A percentile compares a stretch with the other conserved stretches of the same genome.
Conservation (phyloP, 2,113 vertebrate genomes). For the Excalfactoria chinensis region DNA sequence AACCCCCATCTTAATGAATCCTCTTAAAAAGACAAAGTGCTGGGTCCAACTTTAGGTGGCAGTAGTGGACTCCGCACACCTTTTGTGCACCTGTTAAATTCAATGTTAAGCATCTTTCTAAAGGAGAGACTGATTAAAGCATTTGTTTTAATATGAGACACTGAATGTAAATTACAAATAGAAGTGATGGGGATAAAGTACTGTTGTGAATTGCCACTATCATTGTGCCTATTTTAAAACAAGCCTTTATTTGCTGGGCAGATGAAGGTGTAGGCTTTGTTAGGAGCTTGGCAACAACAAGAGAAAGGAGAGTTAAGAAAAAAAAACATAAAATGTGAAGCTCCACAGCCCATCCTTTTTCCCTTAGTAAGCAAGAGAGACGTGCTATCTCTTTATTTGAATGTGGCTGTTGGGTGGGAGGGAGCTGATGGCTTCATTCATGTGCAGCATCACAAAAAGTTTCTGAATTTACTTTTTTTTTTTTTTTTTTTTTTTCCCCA, state of each 20-base stretch:
- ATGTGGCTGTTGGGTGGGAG: background rate
- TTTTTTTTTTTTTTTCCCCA: background rate
- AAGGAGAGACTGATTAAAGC: accelerated
- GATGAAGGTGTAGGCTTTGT: background rate
- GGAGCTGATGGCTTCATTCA: background rate
- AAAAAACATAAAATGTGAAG: background rate
- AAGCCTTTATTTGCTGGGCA: background rate
- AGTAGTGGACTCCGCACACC: slow-evolving; percentile 4
- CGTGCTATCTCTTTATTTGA: background rate
- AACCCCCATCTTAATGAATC: no score
- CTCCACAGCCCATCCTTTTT: background rate
- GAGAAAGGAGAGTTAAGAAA: background rate
- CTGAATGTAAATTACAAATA: background rate
- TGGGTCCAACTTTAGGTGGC: slow-evolving; percentile 7
- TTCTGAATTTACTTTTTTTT: background rate
- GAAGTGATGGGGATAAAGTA: background rate
- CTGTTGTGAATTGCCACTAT: background rate
- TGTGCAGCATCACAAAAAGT: background rate
- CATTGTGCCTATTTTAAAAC: background rate
- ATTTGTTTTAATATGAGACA: background rate
- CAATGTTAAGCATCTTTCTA: background rate
- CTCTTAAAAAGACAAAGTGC: background rate
- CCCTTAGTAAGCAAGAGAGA: background rate
- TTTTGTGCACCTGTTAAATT: background rate
- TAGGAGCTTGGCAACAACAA: background rate